Conservation (phyloP, 30 jellyfish, hydroid and myxozoan species). For the Aurelia aurita complex sp. Pacific region DNA sequence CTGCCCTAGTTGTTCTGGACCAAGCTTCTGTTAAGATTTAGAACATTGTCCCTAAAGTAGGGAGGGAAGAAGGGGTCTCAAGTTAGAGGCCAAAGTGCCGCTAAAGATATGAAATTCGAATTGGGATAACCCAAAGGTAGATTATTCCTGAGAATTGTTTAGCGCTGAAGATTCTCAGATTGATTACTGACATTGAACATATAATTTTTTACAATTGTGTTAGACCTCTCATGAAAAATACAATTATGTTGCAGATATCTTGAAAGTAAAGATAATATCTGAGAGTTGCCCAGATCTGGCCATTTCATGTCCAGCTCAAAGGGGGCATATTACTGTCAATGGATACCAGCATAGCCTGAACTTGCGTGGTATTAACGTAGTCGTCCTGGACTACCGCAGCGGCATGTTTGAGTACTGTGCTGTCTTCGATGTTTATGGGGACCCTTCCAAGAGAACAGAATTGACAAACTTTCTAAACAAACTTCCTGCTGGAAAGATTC, state of each 20-base stretch:
- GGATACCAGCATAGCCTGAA: conserved; percentile 31
- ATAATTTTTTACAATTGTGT: too few relatives aligned
- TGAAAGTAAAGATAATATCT: not conserved
- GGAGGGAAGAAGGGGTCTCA: too few relatives aligned
- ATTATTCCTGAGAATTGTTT: too few relatives aligned
- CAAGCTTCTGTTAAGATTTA: too few relatives aligned
- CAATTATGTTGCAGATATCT: not conserved
- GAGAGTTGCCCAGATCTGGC: not conserved
- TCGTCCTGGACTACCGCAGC: conserved; percentile 48
- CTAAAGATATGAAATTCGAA: too few relatives aligned
- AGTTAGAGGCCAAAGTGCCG: too few relatives aligned
- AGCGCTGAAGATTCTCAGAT: too few relatives aligned
- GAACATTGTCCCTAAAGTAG: too few relatives aligned
- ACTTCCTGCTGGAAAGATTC: conserved; percentile 22
- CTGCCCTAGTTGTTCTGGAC: too few relatives aligned
- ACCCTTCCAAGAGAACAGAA: not conserved
- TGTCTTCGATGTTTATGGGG: conserved; percentile 1
- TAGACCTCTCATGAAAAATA: too few relatives aligned
- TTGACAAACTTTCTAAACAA: conserved; percentile 19
- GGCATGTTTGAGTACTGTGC: conserved; percentile 36
- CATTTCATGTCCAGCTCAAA: not conserved
- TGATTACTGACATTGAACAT: too few relatives aligned
- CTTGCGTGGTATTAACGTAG: conserved; percentile 28
- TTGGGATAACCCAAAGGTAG: too few relatives aligned
- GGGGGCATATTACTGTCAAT: conserved; percentile 22